phyloP scores from a whole-genome alignment of 2,888 invertebrate species.

The Nasonovia ribisnigri region DNA sequence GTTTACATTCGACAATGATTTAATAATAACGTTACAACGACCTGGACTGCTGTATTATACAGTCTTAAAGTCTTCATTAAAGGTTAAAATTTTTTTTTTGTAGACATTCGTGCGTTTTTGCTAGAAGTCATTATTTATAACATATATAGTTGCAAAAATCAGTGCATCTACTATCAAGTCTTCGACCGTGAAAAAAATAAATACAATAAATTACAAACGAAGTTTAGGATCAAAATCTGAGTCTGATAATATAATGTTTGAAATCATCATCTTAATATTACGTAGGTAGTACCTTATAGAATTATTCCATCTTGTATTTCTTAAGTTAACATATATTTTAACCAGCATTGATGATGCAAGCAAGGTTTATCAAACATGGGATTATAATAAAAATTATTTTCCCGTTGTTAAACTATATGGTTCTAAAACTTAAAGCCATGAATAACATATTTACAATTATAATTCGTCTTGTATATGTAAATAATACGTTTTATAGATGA shows the following conservation, averaged over 20 bases:
- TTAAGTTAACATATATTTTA: not conserved
- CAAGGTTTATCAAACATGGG: not conserved
- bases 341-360: not conserved
- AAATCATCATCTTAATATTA: not conserved
- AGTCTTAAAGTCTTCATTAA: too few relatives aligned
- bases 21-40: not conserved
- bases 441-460: conserved; percentile 38
- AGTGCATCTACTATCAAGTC: not conserved
- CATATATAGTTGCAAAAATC: not conserved
- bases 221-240: not conserved
- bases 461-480: not conserved
- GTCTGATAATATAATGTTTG: not conserved
- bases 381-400: conserved; percentile 15
- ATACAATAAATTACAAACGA: not conserved
- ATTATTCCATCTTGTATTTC: conserved; percentile 2
- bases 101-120: too few relatives aligned
- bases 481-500: not conserved
- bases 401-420: not conserved
- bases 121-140: not conserved
- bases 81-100: not conserved
- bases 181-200: not conserved
- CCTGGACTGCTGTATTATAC: not conserved
- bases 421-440: not conserved
- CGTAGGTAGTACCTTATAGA: not conserved
- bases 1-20: not conserved